Evolutionary conservation across 1,140 invertebrate genomes (phyloP).

Genomic region (Eupeodes corollae): DNA sequence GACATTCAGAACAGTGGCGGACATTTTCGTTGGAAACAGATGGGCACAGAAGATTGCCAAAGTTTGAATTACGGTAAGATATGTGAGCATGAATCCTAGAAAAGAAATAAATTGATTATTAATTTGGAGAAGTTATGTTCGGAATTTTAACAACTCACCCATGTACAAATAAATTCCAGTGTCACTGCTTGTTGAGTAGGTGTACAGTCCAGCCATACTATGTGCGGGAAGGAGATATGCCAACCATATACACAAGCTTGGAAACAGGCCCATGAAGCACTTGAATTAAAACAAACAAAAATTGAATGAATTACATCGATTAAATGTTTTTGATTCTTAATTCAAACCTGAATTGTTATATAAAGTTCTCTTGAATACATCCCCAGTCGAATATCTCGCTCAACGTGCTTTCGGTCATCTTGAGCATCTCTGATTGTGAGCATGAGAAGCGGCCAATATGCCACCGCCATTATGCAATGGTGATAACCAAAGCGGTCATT

Average conservation of each 20-base stretch:
- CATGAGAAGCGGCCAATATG: conserved; percentile 64
- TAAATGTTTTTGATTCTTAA: neutral
- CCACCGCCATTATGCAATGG: conserved; percentile 66
- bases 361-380: conserved; percentile 69
- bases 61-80: conserved; percentile 59
- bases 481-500: conserved; percentile 74
- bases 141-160: conserved; percentile 47
- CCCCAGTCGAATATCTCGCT: conserved; percentile 65
- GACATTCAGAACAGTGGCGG: conserved; percentile 46
- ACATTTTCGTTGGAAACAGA: conserved; percentile 45
- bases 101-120: conserved; percentile 6
- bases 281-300: conserved; percentile 1
- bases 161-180: conserved; percentile 63
- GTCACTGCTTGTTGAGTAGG: conserved; percentile 48
- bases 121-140: neutral
- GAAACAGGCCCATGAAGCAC: conserved; percentile 30
- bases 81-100: conserved; percentile 65
- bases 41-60: conserved; percentile 45
- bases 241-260: conserved; percentile 53
- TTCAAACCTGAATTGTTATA: conserved; percentile 42
- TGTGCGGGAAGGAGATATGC: conserved; percentile 77
- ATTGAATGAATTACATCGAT: neutral
- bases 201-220: conserved; percentile 73
- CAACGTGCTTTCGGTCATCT: conserved; percentile 54
- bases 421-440: conserved; percentile 56